These are phyloP conservation scores for Ptychochromis oligacanthus DNA, from an alignment of 2,113 vertebrate species.

Conservation along the genomic window DNA sequence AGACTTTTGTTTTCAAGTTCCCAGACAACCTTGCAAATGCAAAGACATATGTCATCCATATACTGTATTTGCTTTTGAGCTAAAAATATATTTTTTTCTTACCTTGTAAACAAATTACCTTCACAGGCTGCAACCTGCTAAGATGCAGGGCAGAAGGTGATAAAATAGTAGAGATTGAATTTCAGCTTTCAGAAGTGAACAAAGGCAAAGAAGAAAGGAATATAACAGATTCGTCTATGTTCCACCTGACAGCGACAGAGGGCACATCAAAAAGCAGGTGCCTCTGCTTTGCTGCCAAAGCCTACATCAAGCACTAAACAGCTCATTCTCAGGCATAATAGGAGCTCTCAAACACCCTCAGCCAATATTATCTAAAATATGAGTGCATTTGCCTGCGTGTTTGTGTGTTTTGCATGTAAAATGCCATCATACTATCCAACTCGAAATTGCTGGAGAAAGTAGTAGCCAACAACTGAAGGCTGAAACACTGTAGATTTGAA, in stretches of 20 bases:
- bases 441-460: slow-evolving; percentile 34
- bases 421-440: slow-evolving; percentile 31
- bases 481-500: slow-evolving; percentile 5
- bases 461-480: slow-evolving; percentile 15
- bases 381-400: slow-evolving; percentile 32
- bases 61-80: not conserved
- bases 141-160: slow-evolving; percentile 23
- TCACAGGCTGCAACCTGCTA: slow-evolving; percentile 20
- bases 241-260: slow-evolving; percentile 60
- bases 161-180: slow-evolving; percentile 40
- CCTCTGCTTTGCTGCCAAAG: slow-evolving; percentile 61
- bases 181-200: slow-evolving; percentile 45
- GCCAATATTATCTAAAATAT: slow-evolving; percentile 53
- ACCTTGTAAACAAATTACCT: slow-evolving; percentile 57
- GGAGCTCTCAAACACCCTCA: slow-evolving; percentile 61
- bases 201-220: slow-evolving; percentile 59
- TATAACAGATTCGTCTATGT: slow-evolving; percentile 45
- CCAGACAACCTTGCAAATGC: not conserved
- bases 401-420: slow-evolving; percentile 16
- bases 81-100: slow-evolving; percentile 8
- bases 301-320: slow-evolving; percentile 65
- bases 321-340: slow-evolving; percentile 65
- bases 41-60: not conserved
- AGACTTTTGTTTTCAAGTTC: not conserved
- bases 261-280: slow-evolving; percentile 65